These are phyloP conservation scores for Microdon myrmicae DNA, from an alignment of 2,888 invertebrate genomes.

Conservation along the genomic window DNA sequence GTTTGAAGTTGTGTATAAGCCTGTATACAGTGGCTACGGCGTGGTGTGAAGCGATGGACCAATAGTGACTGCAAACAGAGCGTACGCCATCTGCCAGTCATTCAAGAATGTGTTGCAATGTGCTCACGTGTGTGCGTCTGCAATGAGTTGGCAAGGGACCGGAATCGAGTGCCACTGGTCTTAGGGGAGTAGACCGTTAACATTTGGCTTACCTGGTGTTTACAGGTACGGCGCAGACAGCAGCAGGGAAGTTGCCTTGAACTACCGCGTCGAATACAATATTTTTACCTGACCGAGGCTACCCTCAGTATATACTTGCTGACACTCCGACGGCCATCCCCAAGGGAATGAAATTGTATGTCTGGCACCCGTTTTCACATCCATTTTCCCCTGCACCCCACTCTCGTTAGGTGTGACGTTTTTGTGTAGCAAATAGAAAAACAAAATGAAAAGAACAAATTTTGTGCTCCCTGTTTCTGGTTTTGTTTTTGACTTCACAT, in stretches of 20 bases:
- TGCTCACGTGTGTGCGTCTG: constrained; percentile 5
- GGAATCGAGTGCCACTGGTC: constrained; percentile 5
- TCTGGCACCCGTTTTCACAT: constrained; percentile 39
- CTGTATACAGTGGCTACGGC: no score
- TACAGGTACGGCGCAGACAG: constrained; percentile 1
- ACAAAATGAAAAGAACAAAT: constrained; percentile 10
- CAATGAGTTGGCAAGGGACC: constrained; percentile 9
- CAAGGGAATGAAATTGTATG: constrained; percentile 9
- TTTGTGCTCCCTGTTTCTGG: constrained; percentile 16
- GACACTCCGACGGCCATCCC: neutral
- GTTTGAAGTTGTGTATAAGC: neutral
- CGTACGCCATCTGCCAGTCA: no score
- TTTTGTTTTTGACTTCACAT: no score
- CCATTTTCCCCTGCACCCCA: constrained; percentile 26
- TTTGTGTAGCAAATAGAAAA: no score
- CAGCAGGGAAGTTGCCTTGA: constrained; percentile 41
- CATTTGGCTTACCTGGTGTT: constrained; percentile 16
- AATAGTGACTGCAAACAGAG: no score
- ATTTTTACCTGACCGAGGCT: no score
- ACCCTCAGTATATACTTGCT: constrained; percentile 9
- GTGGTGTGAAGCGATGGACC: no score
- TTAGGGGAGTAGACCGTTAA: constrained; percentile 15
- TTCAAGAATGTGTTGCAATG: no score
- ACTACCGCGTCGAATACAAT: constrained; percentile 33
- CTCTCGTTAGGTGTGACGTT: no score